A percentile compares a stretch with the other conserved stretches of the same genome.
Evolutionary conservation across 2,797 vertebrate genomes (phyloP).

Genomic region (Epinephelus coioides): DNA sequence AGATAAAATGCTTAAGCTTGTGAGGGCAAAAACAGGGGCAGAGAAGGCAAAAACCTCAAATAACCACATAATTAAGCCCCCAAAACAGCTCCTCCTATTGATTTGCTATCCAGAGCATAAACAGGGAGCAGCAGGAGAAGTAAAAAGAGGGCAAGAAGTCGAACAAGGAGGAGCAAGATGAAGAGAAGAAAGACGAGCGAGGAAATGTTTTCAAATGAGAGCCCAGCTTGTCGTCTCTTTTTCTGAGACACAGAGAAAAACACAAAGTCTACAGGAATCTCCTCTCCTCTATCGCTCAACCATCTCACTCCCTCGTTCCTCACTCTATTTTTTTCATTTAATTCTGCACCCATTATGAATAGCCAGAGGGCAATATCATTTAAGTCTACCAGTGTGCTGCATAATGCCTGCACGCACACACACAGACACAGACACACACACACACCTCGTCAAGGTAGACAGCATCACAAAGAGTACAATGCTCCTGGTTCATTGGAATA

Average conservation of each 20-base stretch:
- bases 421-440: constrained; percentile 10
- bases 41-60: constrained; percentile 65
- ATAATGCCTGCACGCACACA: constrained; percentile 33
- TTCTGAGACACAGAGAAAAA: constrained; percentile 33
- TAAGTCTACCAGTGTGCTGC: constrained; percentile 36
- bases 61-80: constrained; percentile 74
- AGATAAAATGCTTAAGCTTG: constrained; percentile 54
- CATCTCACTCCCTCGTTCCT: constrained; percentile 10
- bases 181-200: constrained; percentile 13
- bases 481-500: constrained; percentile 59
- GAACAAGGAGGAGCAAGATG: constrained; percentile 26
- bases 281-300: constrained; percentile 26
- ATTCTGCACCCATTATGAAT: constrained; percentile 52
- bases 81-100: constrained; percentile 69
- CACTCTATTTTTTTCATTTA: constrained; percentile 32
- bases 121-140: constrained; percentile 37
- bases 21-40: constrained; percentile 51
- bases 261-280: constrained; percentile 17
- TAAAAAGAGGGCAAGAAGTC: constrained; percentile 38
- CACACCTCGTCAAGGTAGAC: constrained; percentile 38
- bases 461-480: constrained; percentile 42
- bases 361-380: constrained; percentile 61
- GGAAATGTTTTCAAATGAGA: constrained; percentile 63
- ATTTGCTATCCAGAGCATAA: constrained; percentile 72
- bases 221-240: constrained; percentile 22